Conservation (phyloP, 2,113 vertebrate genomes). For the Pontoporia blainvillei region DNA sequence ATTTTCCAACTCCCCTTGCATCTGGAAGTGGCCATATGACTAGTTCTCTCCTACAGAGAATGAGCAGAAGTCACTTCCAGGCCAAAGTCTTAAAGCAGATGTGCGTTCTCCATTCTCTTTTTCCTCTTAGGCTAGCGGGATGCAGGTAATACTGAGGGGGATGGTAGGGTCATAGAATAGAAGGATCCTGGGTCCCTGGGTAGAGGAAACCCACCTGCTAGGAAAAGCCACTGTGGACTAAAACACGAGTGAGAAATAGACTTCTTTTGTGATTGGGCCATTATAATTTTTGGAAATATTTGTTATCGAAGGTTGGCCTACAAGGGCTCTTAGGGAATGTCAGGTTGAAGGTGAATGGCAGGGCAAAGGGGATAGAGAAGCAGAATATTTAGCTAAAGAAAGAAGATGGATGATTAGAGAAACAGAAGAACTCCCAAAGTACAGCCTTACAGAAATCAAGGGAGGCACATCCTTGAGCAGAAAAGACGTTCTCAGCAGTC, state of each 20-base stretch:
- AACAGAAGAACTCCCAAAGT: not conserved
- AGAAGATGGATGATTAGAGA: not conserved
- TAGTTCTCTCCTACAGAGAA: not conserved
- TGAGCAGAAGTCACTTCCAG: not conserved
- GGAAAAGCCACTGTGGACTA: not conserved
- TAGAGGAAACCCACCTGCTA: not conserved
- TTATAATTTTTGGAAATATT: not conserved
- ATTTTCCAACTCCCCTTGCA: not conserved
- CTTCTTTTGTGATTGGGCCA: not conserved
- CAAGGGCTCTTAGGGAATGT: not conserved
- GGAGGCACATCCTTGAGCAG: not conserved
- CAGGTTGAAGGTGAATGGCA: not conserved
- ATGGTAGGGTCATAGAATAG: not conserved
- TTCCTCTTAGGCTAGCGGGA: not conserved
- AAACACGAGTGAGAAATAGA: not conserved
- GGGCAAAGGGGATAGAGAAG: not conserved
- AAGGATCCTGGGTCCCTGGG: not conserved
- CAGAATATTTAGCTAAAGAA: not conserved
- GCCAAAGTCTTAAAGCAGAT: not conserved
- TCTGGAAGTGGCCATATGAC: not conserved
- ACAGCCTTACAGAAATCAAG: not conserved
- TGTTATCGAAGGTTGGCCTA: not conserved
- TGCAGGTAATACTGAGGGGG: not conserved
- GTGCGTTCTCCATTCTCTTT: not conserved
- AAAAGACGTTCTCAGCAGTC: not conserved